Evolutionary conservation across 2,888 invertebrate species (phyloP).

Genomic region (Athripsodes cinereus): DNA sequence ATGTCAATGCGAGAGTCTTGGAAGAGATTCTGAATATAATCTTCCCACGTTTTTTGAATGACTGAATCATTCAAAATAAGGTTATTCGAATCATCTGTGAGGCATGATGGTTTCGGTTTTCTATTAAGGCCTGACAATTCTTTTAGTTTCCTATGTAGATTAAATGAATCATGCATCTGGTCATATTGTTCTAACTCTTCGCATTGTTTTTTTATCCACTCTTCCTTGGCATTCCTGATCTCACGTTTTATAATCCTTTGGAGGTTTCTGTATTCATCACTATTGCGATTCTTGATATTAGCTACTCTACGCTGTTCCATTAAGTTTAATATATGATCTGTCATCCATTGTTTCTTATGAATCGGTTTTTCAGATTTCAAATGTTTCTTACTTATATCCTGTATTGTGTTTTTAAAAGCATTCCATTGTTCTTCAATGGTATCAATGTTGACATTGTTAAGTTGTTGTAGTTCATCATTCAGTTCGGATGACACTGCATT

Average conservation of each 20-base stretch:
- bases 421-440: not conserved
- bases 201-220: too few relatives aligned
- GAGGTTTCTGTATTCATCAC: not conserved
- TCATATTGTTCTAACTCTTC: too few relatives aligned
- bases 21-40: not conserved
- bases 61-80: too few relatives aligned
- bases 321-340: too few relatives aligned
- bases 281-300: not conserved
- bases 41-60: constrained; percentile 3
- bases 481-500: not conserved
- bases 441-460: not conserved
- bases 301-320: too few relatives aligned
- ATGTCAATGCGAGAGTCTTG: too few relatives aligned
- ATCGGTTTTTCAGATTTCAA: not conserved
- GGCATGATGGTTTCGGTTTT: not conserved
- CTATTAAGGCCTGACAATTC: not conserved
- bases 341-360: not conserved
- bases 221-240: too few relatives aligned
- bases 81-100: constrained; percentile 3
- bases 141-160: constrained; percentile 1
- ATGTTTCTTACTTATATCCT: too few relatives aligned
- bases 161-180: not conserved
- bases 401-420: too few relatives aligned
- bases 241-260: constrained; percentile 5
- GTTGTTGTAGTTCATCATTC: constrained; percentile 3